A percentile compares a stretch with the other conserved stretches of the same genome.
Conservation (phyloP, 1,140 invertebrate genomes). For the Ostrea edulis region DNA sequence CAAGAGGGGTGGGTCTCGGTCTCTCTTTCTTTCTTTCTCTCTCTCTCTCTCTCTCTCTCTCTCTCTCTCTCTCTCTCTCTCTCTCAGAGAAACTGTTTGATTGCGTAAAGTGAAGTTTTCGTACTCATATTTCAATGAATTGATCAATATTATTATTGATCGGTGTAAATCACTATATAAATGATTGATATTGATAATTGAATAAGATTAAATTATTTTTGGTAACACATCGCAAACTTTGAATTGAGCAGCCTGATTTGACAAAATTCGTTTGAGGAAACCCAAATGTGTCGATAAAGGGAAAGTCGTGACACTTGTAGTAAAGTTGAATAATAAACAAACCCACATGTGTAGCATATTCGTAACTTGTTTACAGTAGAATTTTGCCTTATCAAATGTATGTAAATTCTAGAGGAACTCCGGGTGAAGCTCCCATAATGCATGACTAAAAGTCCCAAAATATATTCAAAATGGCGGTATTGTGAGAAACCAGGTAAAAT, state of each 20-base stretch:
- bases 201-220: too few species aligned
- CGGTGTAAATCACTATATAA: too few species aligned
- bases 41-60: background rate
- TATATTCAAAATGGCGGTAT: slow-evolving; percentile 57
- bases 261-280: too few species aligned
- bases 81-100: too few species aligned
- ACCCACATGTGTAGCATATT: slow-evolving; percentile 24
- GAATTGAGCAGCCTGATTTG: too few species aligned
- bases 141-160: too few species aligned
- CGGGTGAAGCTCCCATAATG: slow-evolving; percentile 49
- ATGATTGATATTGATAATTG: too few species aligned
- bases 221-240: too few species aligned
- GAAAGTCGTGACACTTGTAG: too few species aligned
- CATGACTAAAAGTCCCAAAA: slow-evolving; percentile 41
- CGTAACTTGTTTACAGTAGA: slow-evolving; percentile 39
- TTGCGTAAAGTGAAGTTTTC: too few species aligned
- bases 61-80: background rate
- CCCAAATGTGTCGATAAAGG: too few species aligned
- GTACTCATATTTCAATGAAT: too few species aligned
- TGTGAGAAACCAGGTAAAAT: slow-evolving; percentile 48
- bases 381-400: background rate
- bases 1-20: background rate
- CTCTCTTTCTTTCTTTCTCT: background rate
- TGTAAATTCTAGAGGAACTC: background rate
- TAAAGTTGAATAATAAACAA: slow-evolving; percentile 35